Evolutionary conservation across 2,797 vertebrate genomes (phyloP), one percentile per base, ranked within the genome.

Genomic region (Triplophysa yarkandensis): DNA sequence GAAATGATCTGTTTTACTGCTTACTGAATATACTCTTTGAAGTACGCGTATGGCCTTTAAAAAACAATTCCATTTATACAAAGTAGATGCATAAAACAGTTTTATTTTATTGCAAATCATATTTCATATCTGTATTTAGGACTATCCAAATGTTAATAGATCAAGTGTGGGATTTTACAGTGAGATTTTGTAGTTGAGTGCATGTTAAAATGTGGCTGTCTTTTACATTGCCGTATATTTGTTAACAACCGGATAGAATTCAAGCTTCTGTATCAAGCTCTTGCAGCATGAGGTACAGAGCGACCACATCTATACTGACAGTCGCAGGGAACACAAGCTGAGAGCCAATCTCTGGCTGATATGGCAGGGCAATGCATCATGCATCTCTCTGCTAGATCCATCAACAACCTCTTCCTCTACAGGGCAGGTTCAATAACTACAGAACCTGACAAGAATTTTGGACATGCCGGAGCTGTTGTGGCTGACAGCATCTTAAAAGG

Each of bases 221-320:
- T 21, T 21, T 68, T 58, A 75, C 30, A 23, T 23, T 69, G 62
- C 61, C 50, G 60, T 7, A 43, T 25, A 32, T 52, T 74, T 74
- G 54, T 74, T 66, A 62, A 60, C 43, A 28, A 28, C 68, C 23
- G 30, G 43, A 27, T 2, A 4, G 17, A 4, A 61, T 61, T 28
- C 23, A 36, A 13, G 17, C 34, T 9, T 54, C 48, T 76, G 34
- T 50, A 41, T 68, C 6, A 28, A 68, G 62, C 61, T 48, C 50
- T 57, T 28, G 41, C 77, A 73, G 64, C 17, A 4, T 57, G 39
- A 65, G 74, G 79, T 52, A 27, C 50, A 76, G 13, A 66, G 60
- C 66, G 44, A 79, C 25, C 48, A 30, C 65, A 77, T 71, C 67
- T 46, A 39, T 69, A 10, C 55, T 77, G 80, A 74, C 70, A 74